These are phyloP conservation scores for Xiphophorus hellerii DNA, from an alignment of 2,113 vertebrate species.

Conservation along the genomic window DNA sequence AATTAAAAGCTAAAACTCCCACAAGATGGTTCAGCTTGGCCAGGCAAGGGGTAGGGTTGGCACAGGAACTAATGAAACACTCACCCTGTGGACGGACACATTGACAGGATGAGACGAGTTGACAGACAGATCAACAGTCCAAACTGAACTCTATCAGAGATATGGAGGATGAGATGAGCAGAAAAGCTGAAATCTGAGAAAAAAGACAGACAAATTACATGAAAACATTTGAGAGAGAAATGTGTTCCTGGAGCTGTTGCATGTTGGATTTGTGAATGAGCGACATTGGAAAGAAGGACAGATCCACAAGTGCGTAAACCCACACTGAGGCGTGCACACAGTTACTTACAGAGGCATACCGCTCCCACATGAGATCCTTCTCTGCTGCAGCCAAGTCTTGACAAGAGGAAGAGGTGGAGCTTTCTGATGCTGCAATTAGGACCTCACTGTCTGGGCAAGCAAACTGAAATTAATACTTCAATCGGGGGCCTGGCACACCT, in stretches of 20 bases:
- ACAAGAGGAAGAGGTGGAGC: slow-evolving; percentile 72
- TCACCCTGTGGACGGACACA: slow-evolving; percentile 53
- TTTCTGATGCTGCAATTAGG: slow-evolving; percentile 79
- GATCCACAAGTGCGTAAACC: slow-evolving; percentile 1
- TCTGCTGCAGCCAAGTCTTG: slow-evolving; percentile 55
- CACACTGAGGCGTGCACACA: slow-evolving; percentile 8
- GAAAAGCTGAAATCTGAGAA: background rate
- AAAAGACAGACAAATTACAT: slow-evolving; percentile 21
- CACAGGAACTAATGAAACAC: slow-evolving; percentile 74
- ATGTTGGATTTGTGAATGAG: slow-evolving; percentile 49
- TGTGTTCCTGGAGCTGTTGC: slow-evolving; percentile 19
- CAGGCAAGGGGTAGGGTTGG: slow-evolving; percentile 71
- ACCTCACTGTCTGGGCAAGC: slow-evolving; percentile 72
- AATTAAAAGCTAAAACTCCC: slow-evolving; percentile 86
- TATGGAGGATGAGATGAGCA: slow-evolving; percentile 26
- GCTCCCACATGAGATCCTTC: slow-evolving; percentile 57
- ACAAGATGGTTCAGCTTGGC: slow-evolving; percentile 79
- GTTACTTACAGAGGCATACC: slow-evolving; percentile 43
- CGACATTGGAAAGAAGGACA: slow-evolving; percentile 20
- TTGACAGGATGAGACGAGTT: slow-evolving; percentile 36
- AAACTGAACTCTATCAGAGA: slow-evolving; percentile 20
- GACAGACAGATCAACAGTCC: slow-evolving; percentile 51
- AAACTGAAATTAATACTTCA: slow-evolving; percentile 79
- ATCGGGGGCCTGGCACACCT: slow-evolving; percentile 77
- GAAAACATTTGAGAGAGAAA: slow-evolving; percentile 39